A percentile compares a stretch with the other conserved stretches of the same genome.
phyloP scores from a whole-genome alignment of 2,888 invertebrate genomes.

The Schrankia costaestrigalis region DNA sequence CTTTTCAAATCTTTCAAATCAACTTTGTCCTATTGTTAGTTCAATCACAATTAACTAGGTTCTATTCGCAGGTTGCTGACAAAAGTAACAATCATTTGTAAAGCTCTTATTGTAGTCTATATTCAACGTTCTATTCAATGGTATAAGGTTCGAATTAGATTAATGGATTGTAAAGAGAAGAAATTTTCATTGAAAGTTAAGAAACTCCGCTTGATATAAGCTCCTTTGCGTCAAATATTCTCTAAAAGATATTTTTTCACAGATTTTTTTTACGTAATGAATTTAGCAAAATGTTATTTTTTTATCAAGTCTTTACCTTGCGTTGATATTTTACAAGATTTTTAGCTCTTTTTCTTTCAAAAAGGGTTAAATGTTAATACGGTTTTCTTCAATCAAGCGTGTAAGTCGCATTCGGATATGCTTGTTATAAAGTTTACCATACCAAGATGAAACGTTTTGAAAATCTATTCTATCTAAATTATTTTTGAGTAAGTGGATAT shows the following conservation, averaged over 20 bases:
- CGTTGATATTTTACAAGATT: too few relatives aligned
- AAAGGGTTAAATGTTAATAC: too few relatives aligned
- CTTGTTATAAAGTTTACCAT: too few relatives aligned
- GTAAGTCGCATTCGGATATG: too few relatives aligned
- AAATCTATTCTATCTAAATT: too few relatives aligned
- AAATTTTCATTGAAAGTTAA: slow-evolving; percentile 24
- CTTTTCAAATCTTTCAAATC: slow-evolving; percentile 14
- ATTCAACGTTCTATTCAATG: slow-evolving; percentile 22
- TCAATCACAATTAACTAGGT: slow-evolving; percentile 43
- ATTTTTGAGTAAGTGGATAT: too few relatives aligned
- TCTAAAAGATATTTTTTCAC: slow-evolving; percentile 11
- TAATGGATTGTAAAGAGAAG: slow-evolving; percentile 11
- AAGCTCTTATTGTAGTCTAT: slow-evolving; percentile 20
- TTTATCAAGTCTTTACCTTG: too few relatives aligned
- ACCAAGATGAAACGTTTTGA: too few relatives aligned
- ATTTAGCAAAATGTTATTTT: too few relatives aligned
- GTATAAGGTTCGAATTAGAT: slow-evolving; percentile 32
- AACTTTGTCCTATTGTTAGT: slow-evolving; percentile 33
- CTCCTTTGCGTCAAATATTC: slow-evolving; percentile 22
- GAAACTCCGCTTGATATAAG: slow-evolving; percentile 29
- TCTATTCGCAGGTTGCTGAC: slow-evolving; percentile 38
- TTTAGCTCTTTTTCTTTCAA: too few relatives aligned
- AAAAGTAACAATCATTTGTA: slow-evolving; percentile 43
- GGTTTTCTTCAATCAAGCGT: too few relatives aligned
- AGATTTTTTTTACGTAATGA: too few relatives aligned